A percentile compares a stretch with the other conserved stretches of the same genome.
phyloP scores from a whole-genome alignment of 2,113 vertebrate genomes.

The Geococcyx californianus region DNA sequence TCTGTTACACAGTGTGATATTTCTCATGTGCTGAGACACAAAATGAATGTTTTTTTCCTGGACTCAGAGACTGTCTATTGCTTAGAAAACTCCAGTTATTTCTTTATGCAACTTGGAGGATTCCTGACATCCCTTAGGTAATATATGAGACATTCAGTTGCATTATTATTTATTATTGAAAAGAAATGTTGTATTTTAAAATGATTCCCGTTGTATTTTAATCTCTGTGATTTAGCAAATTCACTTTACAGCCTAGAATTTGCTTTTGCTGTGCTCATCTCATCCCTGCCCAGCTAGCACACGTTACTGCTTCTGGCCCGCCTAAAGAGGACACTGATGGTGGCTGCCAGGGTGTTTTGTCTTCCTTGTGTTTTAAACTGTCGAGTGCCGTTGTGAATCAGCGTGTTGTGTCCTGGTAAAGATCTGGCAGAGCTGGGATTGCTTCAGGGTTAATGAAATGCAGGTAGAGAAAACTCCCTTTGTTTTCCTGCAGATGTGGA shows the following conservation, averaged over 20 bases:
- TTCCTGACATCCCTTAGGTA: background rate
- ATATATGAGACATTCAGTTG: background rate
- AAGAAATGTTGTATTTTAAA: background rate
- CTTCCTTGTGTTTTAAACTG: background rate
- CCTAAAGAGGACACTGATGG: background rate
- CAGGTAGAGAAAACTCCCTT: background rate
- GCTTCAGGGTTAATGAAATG: background rate
- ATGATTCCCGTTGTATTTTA: background rate
- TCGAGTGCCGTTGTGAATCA: background rate
- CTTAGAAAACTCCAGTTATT: background rate
- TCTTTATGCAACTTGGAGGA: background rate
- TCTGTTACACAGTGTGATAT: background rate
- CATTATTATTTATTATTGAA: background rate
- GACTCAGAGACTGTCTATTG: background rate
- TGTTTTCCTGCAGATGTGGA: background rate
- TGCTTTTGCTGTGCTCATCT: background rate
- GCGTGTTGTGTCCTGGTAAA: background rate
- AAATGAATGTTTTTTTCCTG: background rate
- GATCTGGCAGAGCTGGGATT: background rate
- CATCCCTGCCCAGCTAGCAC: background rate
- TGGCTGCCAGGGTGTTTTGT: background rate
- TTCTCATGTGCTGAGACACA: background rate
- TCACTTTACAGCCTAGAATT: background rate
- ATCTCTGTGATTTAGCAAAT: background rate
- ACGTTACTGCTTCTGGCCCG: background rate